These are phyloP conservation scores for Athalia rosae DNA, from an alignment of 2,888 invertebrate species.

Conservation along the genomic window DNA sequence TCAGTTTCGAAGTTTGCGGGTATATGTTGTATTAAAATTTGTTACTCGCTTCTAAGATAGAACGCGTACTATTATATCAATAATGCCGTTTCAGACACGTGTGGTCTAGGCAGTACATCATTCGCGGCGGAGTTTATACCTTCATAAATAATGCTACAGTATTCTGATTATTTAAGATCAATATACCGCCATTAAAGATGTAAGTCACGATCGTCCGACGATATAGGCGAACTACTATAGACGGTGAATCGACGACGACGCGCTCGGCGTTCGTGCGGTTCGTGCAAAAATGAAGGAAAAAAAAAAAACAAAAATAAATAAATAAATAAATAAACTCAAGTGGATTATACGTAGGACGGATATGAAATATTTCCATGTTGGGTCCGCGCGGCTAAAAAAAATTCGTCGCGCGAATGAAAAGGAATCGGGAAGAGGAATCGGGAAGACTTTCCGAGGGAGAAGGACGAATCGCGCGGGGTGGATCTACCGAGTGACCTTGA, in stretches of 20 bases:
- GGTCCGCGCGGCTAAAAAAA: background rate
- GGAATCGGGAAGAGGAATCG: too few relatives aligned
- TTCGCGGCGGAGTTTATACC: slow-evolving; percentile 7
- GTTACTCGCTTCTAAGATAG: too few relatives aligned
- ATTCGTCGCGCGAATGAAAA: too few relatives aligned
- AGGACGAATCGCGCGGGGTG: too few relatives aligned
- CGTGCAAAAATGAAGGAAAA: background rate
- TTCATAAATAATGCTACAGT: slow-evolving; percentile 21
- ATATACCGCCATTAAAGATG: slow-evolving; percentile 21
- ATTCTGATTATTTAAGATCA: slow-evolving; percentile 35
- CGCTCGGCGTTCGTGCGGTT: background rate
- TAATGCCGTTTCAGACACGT: slow-evolving; percentile 31
- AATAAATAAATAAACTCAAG: slow-evolving; percentile 7
- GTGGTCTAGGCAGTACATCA: slow-evolving; percentile 35
- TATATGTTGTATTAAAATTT: too few relatives aligned
- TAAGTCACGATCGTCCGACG: slow-evolving; percentile 21
- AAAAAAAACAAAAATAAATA: background rate
- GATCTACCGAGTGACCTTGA: too few relatives aligned
- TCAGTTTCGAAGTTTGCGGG: too few relatives aligned
- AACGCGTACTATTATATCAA: slow-evolving; percentile 33
- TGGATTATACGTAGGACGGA: background rate
- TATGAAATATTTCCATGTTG: background rate
- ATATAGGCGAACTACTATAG: background rate
- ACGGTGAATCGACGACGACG: too few relatives aligned
- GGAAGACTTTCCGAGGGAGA: too few relatives aligned